Base-by-base conservation (phyloP, 2,888 invertebrate genomes). In the Mythimna vitellina region DNA sequence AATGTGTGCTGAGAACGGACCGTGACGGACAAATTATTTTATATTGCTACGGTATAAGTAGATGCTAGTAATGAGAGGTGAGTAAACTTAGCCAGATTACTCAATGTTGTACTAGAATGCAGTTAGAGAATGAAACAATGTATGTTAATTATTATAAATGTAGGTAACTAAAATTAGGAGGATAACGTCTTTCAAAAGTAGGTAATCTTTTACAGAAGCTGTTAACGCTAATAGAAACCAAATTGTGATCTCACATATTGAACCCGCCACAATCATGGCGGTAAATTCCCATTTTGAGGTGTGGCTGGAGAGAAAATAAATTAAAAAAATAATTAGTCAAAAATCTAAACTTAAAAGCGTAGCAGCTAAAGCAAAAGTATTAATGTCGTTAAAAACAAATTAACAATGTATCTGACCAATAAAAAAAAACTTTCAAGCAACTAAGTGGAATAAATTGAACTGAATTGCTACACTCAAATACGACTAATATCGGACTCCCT, bases 21-120 rank as follows among this genome's bases (percentile, higher is more conserved):
- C 86, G 83, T 86, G 83, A 84, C 87, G 81, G 54, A 73, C 64
- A 60, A 67, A 81, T 84, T 73, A 80, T 76, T 77, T 78, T 80
- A 80, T 76, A 70, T 67, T 65, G 81, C 68, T 35, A 51, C 65
- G 54, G 51, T 58, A 25, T 77, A 75, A 79, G 79, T 78, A 80
- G 70, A 75, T 62, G 66, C 49, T 38, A 49, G 64, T 83, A 81
- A 80, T 68, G 65, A 80, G 76, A 80, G 80, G 83, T 83, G 76
- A 81, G 80, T 81, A 81, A 81, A 83, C 83, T 83, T 66, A 62
- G 32, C 29, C 64, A 57, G 25, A 72, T 83, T 81, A 81, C 81
- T 77, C 70, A 81, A 84, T 65, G 73, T 54, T 83, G 76, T 56
- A 71, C 83, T 81, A 80, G 70, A 83, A 83, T 80, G 65, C 64